phyloP scores from a whole-genome alignment of 1,140 invertebrate genomes.

The Ips nitidus region DNA sequence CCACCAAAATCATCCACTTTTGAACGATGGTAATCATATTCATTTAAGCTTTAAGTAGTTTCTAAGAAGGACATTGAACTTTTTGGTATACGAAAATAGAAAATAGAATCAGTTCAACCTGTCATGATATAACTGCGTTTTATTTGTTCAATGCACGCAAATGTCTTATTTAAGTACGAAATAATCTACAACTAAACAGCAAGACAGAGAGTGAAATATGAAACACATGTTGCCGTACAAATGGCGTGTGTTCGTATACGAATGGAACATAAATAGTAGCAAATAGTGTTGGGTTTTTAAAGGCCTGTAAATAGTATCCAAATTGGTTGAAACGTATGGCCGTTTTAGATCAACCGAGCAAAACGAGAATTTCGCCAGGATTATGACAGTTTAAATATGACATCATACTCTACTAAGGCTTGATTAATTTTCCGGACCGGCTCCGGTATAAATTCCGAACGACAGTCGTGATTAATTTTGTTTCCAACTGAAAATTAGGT shows the following conservation, averaged over 20 bases:
- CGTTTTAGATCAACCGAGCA: background rate
- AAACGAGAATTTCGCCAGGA: background rate
- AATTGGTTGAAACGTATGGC: background rate
- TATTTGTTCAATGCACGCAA: too few species aligned
- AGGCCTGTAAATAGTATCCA: background rate
- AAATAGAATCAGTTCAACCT: too few species aligned
- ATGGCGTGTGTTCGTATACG: background rate
- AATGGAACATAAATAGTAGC: background rate
- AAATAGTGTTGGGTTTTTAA: background rate
- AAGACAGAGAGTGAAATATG: too few species aligned
- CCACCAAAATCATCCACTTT: too few species aligned
- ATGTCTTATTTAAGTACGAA: too few species aligned
- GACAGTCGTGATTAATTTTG: slow-evolving; percentile 31
- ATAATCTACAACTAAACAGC: too few species aligned
- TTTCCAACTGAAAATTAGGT: slow-evolving; percentile 29
- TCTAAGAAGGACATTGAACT: too few species aligned
- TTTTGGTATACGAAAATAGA: too few species aligned
- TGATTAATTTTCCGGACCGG: slow-evolving; percentile 23
- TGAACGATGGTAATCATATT: too few species aligned
- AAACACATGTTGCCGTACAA: background rate
- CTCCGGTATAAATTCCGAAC: slow-evolving; percentile 21
- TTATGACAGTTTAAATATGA: slow-evolving; percentile 10
- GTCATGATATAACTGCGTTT: too few species aligned
- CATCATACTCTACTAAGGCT: slow-evolving; percentile 7
- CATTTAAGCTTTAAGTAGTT: too few species aligned